Conservation (phyloP, 2,888 invertebrate species). For the Lycaena phlaeas region DNA sequence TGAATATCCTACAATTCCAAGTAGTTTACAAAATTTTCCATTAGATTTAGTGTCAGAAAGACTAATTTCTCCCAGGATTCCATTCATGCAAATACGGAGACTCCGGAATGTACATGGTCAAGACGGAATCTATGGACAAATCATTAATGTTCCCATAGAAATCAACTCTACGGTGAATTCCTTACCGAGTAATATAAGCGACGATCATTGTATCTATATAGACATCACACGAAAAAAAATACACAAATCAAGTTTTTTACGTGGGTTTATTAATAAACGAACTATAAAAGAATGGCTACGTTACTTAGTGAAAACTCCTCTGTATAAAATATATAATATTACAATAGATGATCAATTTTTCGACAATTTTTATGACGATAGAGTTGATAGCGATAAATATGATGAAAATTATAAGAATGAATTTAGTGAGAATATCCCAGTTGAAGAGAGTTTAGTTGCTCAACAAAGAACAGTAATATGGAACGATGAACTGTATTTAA, state of each 20-base stretch:
- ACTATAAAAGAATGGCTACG: background rate
- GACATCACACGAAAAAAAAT: slow-evolving; percentile 1
- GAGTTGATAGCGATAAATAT: background rate
- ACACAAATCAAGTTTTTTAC: background rate
- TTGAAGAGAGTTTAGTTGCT: background rate
- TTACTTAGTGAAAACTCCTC: background rate
- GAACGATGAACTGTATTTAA: slow-evolving; percentile 30
- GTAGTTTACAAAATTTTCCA: slow-evolving; percentile 10
- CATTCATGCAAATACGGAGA: slow-evolving; percentile 11
- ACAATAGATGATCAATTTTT: too few species aligned
- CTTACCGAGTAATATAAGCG: slow-evolving; percentile 21
- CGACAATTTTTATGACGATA: background rate
- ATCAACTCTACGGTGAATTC: slow-evolving; percentile 14
- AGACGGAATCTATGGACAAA: slow-evolving; percentile 16
- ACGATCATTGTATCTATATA: slow-evolving; percentile 20
- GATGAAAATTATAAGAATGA: background rate
- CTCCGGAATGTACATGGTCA: slow-evolving; percentile 14
- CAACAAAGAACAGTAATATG: too few species aligned
- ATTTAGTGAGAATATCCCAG: background rate
- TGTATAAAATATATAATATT: too few species aligned
- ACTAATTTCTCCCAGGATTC: slow-evolving; percentile 16
- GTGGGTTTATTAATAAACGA: background rate
- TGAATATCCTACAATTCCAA: slow-evolving; percentile 16
- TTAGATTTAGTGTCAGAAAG: slow-evolving; percentile 18
- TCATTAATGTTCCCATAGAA: slow-evolving; percentile 16